These are phyloP conservation scores for Endotricha flammealis DNA, from an alignment of 2,888 invertebrate species.

Conservation along the genomic window DNA sequence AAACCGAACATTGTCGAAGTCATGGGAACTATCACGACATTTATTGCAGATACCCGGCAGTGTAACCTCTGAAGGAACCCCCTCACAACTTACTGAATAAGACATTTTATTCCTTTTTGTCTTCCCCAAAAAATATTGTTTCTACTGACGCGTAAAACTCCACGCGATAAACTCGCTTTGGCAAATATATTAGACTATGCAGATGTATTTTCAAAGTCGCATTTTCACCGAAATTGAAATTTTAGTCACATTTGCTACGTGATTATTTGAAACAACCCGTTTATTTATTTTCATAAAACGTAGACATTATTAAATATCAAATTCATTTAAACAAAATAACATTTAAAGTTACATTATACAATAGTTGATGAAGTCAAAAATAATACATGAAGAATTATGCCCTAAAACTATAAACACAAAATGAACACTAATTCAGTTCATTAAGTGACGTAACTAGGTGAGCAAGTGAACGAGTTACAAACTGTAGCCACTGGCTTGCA, in stretches of 20 bases:
- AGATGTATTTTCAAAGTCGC: no score
- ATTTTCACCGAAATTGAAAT: no score
- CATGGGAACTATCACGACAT: conserved; percentile 53
- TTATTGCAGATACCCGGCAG: conserved; percentile 48
- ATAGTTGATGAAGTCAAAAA: no score
- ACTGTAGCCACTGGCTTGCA: background rate
- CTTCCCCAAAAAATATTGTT: conserved; percentile 26
- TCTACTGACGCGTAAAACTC: conserved; percentile 20
- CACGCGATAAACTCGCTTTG: background rate
- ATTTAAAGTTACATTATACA: no score
- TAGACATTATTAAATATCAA: no score
- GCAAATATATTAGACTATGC: no score
- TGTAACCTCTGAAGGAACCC: conserved; percentile 13
- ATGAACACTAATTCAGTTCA: conserved; percentile 26
- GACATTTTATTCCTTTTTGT: conserved; percentile 30
- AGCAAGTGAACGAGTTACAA: conserved; percentile 12
- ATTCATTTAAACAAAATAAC: no score
- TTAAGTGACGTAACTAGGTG: conserved; percentile 34
- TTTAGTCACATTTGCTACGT: no score
- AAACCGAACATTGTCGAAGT: conserved; percentile 59
- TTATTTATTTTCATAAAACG: no score
- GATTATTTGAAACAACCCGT: no score
- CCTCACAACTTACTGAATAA: conserved; percentile 25
- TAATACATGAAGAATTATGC: no score
- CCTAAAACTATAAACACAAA: no score